Percentiles rank a stretch among this genome's conserved stretches.
These are phyloP conservation scores for Protodeltote pygarga DNA, from an alignment of 2,888 invertebrate genomes.

Conservation along the genomic window DNA sequence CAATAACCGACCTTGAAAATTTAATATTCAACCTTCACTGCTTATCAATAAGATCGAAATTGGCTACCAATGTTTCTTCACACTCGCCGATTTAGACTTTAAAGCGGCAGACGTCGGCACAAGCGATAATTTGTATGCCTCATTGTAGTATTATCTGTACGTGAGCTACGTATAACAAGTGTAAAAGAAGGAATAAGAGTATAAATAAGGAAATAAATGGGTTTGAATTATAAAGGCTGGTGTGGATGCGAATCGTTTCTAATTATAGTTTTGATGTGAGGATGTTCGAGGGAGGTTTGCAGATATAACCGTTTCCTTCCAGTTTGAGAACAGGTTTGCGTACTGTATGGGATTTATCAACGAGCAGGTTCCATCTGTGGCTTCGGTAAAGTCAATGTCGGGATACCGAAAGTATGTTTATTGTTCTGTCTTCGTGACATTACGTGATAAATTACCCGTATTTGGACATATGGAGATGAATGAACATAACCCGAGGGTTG, in stretches of 20 bases:
- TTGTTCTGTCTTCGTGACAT: constrained; percentile 40
- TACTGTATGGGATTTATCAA: constrained; percentile 39
- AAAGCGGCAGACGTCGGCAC: constrained; percentile 71
- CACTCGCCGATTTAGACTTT: constrained; percentile 67
- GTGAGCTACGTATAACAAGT: constrained; percentile 80
- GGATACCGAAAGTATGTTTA: constrained; percentile 43
- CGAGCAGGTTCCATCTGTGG: constrained; percentile 30
- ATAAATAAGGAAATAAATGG: constrained; percentile 79
- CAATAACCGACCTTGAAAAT: constrained; percentile 28
- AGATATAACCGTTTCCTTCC: constrained; percentile 41
- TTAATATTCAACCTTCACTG: constrained; percentile 50
- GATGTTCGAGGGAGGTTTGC: constrained; percentile 41
- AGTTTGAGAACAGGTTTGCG: constrained; percentile 39
- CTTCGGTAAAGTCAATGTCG: constrained; percentile 24
- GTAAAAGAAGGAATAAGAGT: constrained; percentile 71
- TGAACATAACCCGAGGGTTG: constrained; percentile 39
- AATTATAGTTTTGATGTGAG: constrained; percentile 63
- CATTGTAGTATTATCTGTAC: constrained; percentile 84
- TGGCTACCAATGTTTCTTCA: constrained; percentile 26
- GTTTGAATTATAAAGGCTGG: constrained; percentile 67
- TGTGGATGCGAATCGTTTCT: constrained; percentile 62
- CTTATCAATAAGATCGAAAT: constrained; percentile 43
- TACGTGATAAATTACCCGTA: constrained; percentile 44
- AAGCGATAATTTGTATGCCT: constrained; percentile 85
- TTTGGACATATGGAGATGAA: constrained; percentile 46